Base-by-base conservation (phyloP, 1,140 invertebrate genomes). In the Drosophila kepulauana region DNA sequence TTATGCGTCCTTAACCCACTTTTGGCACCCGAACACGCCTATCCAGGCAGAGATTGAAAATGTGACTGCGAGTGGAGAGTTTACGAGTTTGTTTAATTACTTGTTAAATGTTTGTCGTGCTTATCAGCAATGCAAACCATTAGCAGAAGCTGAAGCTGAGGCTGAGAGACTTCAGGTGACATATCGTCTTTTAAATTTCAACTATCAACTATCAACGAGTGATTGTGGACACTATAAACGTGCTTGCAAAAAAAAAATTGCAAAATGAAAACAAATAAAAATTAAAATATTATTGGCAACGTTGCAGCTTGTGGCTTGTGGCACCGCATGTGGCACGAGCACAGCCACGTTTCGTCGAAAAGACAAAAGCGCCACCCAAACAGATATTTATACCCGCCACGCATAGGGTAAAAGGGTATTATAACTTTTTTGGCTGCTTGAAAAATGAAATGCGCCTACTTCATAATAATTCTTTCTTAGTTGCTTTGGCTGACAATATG, bases 361-460 rank as follows among this genome's bases (percentile, higher is more conserved):
- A 89, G 81, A 89, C 85, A 89, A 85, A 82, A 74, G 84, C 85
- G 85, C 86, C 85, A 89, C 85, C 85, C 85, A 85, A 89, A 89
- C 79, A 25, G 71, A 81, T 56, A 30, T 46, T 38, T 38, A 33
- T 33, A 33, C 6, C 6, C 30, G 30, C 30, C 0, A 33, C 5
- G 5, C 30, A 33, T 6, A 33, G 30, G 30, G 30, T 33, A 33
- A 5, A 33, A 7, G 30, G 30, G 30, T 33, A 33, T 33, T 33
- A 33, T 33, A 33, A 25, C 20, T 25, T 0, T 0, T 25, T 25
- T 4, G 20, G 0, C 20, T 0, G 0, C 3, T 0, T 25, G 6
- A 33, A 33, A 33, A 33, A 25, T 0, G 20, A 25, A 25, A 25
- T 4, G 20, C 3, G 0, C 0, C 3, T 25, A 25, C 20, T 25